Evolutionary conservation across 2,888 invertebrate genomes (phyloP).

Genomic region (Gasteruption jaculator): DNA sequence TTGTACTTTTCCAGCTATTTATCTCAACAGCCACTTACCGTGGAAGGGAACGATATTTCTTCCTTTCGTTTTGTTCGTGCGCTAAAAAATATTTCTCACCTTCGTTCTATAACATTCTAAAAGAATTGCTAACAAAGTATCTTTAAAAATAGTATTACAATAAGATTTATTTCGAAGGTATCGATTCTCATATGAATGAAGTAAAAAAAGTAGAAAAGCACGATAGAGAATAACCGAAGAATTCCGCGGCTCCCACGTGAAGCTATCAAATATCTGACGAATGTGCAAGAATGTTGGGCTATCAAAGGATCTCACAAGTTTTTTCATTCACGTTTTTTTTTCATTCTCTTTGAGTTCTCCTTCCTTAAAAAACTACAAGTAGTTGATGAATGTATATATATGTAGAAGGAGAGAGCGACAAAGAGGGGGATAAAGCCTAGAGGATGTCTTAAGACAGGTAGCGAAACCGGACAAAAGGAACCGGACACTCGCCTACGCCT

Average conservation of each 20-base stretch:
- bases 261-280: constrained; percentile 51
- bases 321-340: constrained; percentile 28
- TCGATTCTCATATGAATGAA: no score
- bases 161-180: no score
- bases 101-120: no score
- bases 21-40: no score
- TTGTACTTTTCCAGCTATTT: no score
- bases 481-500: constrained; percentile 44
- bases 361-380: no score
- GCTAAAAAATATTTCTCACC: no score
- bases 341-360: constrained; percentile 21
- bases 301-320: constrained; percentile 50
- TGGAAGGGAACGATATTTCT: no score
- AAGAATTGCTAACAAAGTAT: no score
- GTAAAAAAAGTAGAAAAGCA: constrained; percentile 21
- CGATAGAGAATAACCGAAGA: constrained; percentile 31
- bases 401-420: constrained; percentile 19
- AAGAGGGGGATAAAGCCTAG: constrained; percentile 17
- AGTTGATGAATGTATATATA: constrained; percentile 26
- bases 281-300: constrained; percentile 48
- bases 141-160: no score
- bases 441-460: constrained; percentile 49
- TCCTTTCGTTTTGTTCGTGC: no score
- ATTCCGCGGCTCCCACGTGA: constrained; percentile 44
- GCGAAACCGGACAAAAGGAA: constrained; percentile 48